These are phyloP conservation scores for Lepidostoma basale DNA, from an alignment of 1,140 invertebrate species.

Conservation along the genomic window DNA sequence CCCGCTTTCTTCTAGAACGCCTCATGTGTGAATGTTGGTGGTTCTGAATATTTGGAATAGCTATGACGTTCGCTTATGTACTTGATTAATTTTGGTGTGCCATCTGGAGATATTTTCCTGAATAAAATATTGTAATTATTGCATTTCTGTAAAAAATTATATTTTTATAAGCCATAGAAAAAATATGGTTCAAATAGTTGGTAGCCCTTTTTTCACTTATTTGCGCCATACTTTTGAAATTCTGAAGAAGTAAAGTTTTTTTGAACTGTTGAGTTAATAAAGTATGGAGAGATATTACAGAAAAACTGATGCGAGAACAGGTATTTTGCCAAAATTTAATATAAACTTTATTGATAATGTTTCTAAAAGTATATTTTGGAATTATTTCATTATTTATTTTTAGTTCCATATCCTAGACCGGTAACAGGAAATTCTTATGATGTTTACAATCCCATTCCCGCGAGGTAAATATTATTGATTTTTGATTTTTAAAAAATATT, in stretches of 20 bases:
- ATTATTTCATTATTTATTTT: constrained; percentile 10
- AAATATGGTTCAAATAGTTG: no score
- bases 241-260: not conserved
- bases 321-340: not conserved
- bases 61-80: no score
- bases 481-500: not conserved
- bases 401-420: constrained; percentile 4
- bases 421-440: not conserved
- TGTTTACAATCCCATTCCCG: constrained; percentile 4
- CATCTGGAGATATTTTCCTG: no score
- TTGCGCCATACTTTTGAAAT: not conserved
- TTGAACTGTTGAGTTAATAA: not conserved
- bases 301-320: not conserved
- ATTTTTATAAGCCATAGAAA: no score
- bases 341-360: no score
- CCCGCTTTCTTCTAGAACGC: constrained; percentile 1
- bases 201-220: constrained; percentile 17
- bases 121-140: no score
- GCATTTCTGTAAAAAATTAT: no score
- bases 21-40: no score
- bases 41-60: no score
- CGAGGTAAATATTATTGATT: not conserved
- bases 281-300: constrained; percentile 14
- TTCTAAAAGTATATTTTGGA: no score
- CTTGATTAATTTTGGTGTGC: no score